phyloP scores from a whole-genome alignment of 2,888 invertebrate species.

The Apeira syringaria region DNA sequence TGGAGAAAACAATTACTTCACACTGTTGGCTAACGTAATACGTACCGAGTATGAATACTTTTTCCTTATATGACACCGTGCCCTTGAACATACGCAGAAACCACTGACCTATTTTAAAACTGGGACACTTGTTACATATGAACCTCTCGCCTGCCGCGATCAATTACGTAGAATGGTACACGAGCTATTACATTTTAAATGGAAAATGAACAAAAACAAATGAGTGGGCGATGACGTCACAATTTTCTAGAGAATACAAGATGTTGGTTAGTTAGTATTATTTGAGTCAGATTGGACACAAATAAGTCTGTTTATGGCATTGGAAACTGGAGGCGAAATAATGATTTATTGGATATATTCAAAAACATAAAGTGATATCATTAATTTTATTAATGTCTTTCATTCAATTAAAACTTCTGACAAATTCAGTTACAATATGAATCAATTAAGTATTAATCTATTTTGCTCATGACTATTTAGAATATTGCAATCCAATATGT shows the following conservation, averaged over 20 bases:
- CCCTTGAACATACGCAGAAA: slow-evolving; percentile 25
- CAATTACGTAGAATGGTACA: no score
- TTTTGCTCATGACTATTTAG: no score
- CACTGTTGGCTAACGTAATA: no score
- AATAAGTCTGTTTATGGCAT: slow-evolving; percentile 23
- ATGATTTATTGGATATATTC: slow-evolving; percentile 6
- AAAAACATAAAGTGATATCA: neutral
- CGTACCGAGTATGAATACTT: no score
- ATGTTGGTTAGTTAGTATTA: slow-evolving; percentile 35
- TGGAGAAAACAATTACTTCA: no score
- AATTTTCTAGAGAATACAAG: slow-evolving; percentile 51
- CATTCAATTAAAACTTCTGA: no score
- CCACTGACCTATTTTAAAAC: slow-evolving; percentile 31
- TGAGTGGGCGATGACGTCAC: slow-evolving; percentile 43
- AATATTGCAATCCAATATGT: no score
- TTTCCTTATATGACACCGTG: slow-evolving; percentile 25
- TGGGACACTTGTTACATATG: no score
- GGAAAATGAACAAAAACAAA: slow-evolving; percentile 1
- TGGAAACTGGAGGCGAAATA: slow-evolving; percentile 8
- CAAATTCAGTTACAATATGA: no score
- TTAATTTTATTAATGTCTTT: neutral
- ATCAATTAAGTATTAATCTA: no score
- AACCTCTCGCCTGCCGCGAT: no score
- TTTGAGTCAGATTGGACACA: slow-evolving; percentile 43
- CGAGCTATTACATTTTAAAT: no score